phyloP scores from a whole-genome alignment of 2,797 vertebrate genomes.

The Xyrichtys novacula region DNA sequence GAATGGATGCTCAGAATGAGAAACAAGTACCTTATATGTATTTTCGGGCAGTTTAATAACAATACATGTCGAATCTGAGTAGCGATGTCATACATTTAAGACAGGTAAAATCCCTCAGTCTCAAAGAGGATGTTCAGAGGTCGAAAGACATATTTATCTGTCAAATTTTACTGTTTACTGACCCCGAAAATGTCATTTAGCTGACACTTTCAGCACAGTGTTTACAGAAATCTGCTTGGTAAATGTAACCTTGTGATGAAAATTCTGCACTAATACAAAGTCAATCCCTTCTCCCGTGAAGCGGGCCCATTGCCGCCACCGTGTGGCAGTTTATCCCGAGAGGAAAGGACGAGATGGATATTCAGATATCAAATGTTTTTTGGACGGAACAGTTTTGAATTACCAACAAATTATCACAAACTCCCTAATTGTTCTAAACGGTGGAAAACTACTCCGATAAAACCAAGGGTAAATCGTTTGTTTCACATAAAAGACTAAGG shows the following conservation, averaged over 20 bases:
- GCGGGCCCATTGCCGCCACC: slow-evolving; percentile 37
- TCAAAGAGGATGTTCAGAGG: too few species aligned
- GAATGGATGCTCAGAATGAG: fast-evolving
- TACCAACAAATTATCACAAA: not conserved
- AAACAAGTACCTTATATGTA: not conserved
- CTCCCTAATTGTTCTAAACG: not conserved
- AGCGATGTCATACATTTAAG: not conserved
- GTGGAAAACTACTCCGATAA: fast-evolving
- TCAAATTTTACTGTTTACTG: too few species aligned
- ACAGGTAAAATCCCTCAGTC: too few species aligned
- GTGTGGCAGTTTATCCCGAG: slow-evolving; percentile 17
- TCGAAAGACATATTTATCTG: too few species aligned
- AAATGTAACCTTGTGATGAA: not conserved
- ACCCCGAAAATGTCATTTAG: not conserved
- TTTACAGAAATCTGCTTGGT: not conserved
- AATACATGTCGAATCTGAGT: not conserved
- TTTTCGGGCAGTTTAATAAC: too few species aligned
- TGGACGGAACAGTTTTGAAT: not conserved
- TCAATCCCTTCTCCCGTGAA: not conserved
- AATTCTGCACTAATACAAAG: slow-evolving; percentile 7
- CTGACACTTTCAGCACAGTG: fast-evolving
- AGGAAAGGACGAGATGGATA: not conserved
- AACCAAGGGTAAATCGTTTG: fast-evolving
- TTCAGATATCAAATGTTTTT: slow-evolving; percentile 1
- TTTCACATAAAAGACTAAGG: slow-evolving; percentile 23